Conservation (phyloP, 2,113 vertebrate genomes). For the Strigops habroptila region DNA sequence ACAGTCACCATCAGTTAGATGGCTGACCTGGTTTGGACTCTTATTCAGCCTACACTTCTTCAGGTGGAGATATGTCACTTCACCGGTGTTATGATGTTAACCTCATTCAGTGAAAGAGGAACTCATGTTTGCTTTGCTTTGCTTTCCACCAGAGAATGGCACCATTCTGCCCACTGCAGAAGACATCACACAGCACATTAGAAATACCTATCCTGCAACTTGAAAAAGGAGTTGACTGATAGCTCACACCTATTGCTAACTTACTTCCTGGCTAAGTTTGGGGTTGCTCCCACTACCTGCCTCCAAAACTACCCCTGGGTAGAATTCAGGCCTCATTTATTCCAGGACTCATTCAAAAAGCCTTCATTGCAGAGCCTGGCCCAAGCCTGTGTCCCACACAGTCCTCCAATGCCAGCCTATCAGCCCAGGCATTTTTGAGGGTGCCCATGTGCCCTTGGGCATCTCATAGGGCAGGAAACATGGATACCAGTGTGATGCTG, state of each 20-base stretch:
- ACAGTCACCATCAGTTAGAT: not conserved
- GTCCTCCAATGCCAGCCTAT: accelerated
- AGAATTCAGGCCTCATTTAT: accelerated
- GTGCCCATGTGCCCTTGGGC: not conserved
- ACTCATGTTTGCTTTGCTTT: not conserved
- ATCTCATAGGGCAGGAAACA: not conserved
- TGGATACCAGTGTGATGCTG: not conserved
- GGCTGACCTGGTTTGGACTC: not conserved
- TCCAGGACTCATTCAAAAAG: not conserved
- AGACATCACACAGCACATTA: not conserved
- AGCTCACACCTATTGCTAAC: not conserved
- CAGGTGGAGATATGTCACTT: not conserved
- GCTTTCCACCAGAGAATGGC: not conserved
- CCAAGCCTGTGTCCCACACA: not conserved
- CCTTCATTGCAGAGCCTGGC: not conserved
- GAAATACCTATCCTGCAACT: not conserved
- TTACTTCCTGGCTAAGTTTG: not conserved
- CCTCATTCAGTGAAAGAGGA: not conserved
- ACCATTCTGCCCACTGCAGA: not conserved
- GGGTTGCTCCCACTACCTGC: not conserved
- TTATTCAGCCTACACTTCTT: not conserved
- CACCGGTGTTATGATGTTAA: not conserved
- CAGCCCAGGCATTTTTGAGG: too few relatives aligned
- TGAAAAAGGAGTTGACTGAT: not conserved
- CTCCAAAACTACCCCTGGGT: not conserved